Conservation (phyloP, 2,113 vertebrate species). For the Megaceryle maxima region DNA sequence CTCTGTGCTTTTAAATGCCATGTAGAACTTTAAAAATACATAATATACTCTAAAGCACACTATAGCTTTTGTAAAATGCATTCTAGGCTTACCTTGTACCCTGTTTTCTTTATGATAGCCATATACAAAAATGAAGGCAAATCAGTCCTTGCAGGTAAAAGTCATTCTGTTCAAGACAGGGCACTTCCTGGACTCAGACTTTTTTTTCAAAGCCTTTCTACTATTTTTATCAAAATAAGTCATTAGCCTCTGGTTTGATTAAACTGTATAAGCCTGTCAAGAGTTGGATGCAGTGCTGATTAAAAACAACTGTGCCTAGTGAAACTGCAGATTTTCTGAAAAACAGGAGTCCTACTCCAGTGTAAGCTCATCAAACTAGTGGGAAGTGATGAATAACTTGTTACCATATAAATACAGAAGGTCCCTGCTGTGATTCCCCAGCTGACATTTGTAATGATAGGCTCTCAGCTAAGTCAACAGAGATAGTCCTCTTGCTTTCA, state of each 20-base stretch:
- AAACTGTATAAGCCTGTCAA: background rate
- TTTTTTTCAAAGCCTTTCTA: background rate
- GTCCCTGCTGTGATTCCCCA: background rate
- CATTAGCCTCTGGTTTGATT: background rate
- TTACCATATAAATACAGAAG: background rate
- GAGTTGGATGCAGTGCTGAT: background rate
- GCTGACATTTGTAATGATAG: background rate
- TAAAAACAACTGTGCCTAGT: background rate
- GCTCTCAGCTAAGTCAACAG: background rate
- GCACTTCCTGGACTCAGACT: background rate
- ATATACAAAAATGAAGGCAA: background rate
- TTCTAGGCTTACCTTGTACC: background rate
- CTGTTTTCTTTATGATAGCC: background rate
- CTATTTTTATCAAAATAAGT: background rate
- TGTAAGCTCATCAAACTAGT: background rate
- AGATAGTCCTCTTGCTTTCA: background rate
- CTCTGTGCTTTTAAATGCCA: background rate
- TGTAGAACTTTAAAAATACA: background rate
- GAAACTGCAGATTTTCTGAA: background rate
- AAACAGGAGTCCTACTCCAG: background rate
- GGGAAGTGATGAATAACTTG: background rate
- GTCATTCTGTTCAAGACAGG: background rate
- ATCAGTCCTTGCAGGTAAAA: background rate
- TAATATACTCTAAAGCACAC: background rate
- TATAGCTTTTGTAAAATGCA: background rate